Evolutionary conservation across 1,140 invertebrate genomes (phyloP), one percentile per base, ranked within the genome.

Genomic region (Pseudoatta argentina): DNA sequence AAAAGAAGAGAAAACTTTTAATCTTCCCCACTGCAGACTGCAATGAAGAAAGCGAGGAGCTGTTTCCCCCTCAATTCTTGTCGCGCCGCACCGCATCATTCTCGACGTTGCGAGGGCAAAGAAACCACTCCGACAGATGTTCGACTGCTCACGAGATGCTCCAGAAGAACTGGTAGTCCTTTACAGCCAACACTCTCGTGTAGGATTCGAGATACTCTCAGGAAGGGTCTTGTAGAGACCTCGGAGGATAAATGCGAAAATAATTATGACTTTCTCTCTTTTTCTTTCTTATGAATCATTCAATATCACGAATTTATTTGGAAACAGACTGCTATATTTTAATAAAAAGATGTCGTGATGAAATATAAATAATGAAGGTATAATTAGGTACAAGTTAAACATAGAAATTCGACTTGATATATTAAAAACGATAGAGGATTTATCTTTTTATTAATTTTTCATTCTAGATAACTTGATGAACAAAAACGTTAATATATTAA

Each of bases 71-170:
- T 90, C 88, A 81, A 88, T 90, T 85, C 86, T 90, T 90, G 89
- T 90, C 89, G 57, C 71, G n/a, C 55, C 75, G 10, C 55, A 67
- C 73, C 86, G 69, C 72, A 63, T 86, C 76, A 86, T 90, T 88
- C 76, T 39, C 71, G 64, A 59, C 76, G 82, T 85, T 61, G 86
- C 63, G 77, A 73, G 76, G 30, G 88, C 64, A 61, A 86, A 89
- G 89, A 88, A 88, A 85, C 85, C 89, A 91, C 90, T 86, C 79
- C 89, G 89, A 91, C 90, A 91, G 90, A 91, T 91, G 90, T 89
- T 91, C 89, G 77, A 77, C 79, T 57, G 81, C 82, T 91, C 72
- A 44, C 89, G 79, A 89, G 85, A 73, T 59, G 86, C 87, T 91
- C 87, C 67, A 88, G 90, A 85, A 86, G 89, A 90, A 87, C 86